Conservation (phyloP, 2,113 vertebrate species). For the Octodon degus region DNA sequence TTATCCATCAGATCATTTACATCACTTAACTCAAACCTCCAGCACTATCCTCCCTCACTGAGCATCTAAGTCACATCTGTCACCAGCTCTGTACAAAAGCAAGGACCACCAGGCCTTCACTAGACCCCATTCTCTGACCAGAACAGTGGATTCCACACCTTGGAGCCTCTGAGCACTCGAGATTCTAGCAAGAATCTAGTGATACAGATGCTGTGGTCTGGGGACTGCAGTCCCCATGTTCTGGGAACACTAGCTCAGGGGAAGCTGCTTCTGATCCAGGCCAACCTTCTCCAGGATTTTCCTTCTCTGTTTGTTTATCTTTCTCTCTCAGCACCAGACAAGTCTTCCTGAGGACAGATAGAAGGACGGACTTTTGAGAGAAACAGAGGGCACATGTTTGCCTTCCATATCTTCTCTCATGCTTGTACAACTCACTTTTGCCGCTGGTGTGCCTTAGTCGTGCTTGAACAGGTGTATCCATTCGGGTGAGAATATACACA, state of each 20-base stretch:
- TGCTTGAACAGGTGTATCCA: background rate
- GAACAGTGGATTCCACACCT: no score
- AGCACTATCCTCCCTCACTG: no score
- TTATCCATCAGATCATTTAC: accelerated
- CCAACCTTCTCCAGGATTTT: background rate
- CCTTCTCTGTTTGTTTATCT: background rate
- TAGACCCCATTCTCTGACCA: accelerated
- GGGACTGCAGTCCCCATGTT: no score
- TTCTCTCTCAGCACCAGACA: background rate
- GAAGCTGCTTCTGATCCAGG: background rate
- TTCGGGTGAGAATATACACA: accelerated
- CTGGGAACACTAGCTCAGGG: background rate
- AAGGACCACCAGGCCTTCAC: accelerated
- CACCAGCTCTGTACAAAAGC: accelerated
- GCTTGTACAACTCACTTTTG: accelerated
- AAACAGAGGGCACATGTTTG: accelerated
- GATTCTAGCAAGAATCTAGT: no score
- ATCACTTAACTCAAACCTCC: background rate
- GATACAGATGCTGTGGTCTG: accelerated
- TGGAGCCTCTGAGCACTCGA: background rate
- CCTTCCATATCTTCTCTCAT: accelerated
- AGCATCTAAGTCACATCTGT: accelerated
- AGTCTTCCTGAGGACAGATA: accelerated
- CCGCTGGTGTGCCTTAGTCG: no score
- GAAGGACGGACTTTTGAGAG: background rate